phyloP scores from a whole-genome alignment of 2,888 invertebrate genomes.

The Eupithecia subfuscata region DNA sequence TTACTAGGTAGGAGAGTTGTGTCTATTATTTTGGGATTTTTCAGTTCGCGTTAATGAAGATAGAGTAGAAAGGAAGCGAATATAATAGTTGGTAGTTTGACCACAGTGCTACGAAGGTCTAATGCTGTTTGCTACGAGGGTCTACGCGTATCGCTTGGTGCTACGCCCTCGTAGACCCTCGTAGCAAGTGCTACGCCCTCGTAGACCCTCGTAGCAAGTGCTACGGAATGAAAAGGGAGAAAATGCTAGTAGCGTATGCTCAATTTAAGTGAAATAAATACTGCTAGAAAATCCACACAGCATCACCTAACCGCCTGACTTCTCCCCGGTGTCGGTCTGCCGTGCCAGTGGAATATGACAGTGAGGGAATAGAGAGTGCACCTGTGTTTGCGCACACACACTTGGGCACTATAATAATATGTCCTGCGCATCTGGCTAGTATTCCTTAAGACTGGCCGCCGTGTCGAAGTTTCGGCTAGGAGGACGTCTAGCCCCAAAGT shows the following conservation, averaged over 20 bases:
- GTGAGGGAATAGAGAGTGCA: too few species aligned
- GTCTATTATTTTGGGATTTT: not conserved
- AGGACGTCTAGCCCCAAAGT: not conserved
- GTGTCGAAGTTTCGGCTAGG: too few species aligned
- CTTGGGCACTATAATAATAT: too few species aligned
- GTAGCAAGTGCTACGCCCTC: not conserved
- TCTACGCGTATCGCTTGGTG: not conserved
- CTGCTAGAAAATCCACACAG: not conserved
- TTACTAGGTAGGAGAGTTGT: not conserved
- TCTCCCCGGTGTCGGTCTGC: too few species aligned
- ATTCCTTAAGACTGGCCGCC: too few species aligned
- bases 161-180: not conserved
- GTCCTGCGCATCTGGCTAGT: too few species aligned
- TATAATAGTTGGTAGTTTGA: not conserved
- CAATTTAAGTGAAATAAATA: not conserved
- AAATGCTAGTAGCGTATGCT: not conserved
- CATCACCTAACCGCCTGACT: not conserved
- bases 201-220: constrained; percentile 1
- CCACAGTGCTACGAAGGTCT: not conserved
- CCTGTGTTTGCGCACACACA: too few species aligned
- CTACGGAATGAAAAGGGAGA: not conserved
- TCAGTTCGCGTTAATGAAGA: not conserved
- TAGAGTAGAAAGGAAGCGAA: not conserved
- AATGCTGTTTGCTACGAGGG: not conserved
- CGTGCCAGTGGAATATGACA: too few species aligned